phyloP scores from a whole-genome alignment of 2,888 invertebrate genomes.

The Lepidonotus clava region DNA sequence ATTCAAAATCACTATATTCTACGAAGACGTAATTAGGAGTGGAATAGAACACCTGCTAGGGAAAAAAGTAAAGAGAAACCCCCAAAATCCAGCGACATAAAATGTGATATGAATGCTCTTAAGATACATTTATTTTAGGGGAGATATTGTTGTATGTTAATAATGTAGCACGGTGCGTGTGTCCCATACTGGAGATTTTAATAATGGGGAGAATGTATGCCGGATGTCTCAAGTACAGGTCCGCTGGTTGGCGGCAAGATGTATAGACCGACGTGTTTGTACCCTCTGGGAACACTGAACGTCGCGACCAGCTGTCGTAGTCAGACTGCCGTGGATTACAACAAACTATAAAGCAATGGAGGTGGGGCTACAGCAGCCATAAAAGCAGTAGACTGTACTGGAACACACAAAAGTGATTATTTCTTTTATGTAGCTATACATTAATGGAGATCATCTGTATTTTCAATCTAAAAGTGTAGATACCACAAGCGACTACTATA shows the following conservation, averaged over 20 bases:
- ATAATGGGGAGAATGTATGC: too few species aligned
- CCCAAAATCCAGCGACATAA: neutral
- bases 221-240: too few species aligned
- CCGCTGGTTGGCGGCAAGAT: too few species aligned
- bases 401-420: neutral
- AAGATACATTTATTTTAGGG: neutral
- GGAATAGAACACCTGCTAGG: neutral
- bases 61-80: neutral
- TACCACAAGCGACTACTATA: constrained; percentile 1
- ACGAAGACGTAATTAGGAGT: neutral
- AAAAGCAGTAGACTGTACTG: neutral
- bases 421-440: neutral
- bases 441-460: constrained; percentile 18
- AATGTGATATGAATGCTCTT: neutral
- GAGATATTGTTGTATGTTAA: neutral
- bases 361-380: neutral
- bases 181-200: too few species aligned
- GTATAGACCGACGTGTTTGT: too few species aligned
- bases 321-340: neutral
- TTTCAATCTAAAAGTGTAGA: constrained; percentile 21
- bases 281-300: neutral
- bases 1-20: constrained; percentile 16
- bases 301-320: neutral
- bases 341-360: neutral
- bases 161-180: neutral